Evolutionary conservation across 2,888 invertebrate species (phyloP), one percentile per base, ranked within the genome.

Genomic region (Frankliniella intonsa): DNA sequence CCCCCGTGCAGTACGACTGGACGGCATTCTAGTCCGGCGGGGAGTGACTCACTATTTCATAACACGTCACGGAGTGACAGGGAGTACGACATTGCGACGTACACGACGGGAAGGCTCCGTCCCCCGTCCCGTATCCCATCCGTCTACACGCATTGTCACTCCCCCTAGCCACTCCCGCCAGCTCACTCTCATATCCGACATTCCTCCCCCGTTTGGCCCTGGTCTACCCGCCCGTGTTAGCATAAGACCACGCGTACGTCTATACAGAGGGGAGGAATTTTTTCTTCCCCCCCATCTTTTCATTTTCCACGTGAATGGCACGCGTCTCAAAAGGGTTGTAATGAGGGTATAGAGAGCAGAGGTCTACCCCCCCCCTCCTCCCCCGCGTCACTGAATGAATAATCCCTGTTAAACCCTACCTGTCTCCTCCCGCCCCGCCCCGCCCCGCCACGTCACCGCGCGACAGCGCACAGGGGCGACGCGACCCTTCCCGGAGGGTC

Each of bases 11-110:
- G 38, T 5, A 5, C 38, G 38, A 38, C 38, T 38, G 38, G 38
- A 38, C 38, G 2, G 38, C 38, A 38, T 38, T 38, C 38, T 38
- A 38, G 38, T 38, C 38, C 3, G 38, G 38, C 38, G 38, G 14
- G 55, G 14, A 14, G 55, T 76, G 69, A 76, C 69, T 76, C 69
- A 76, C 69, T 76, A 25, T 76, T 76, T 25, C 69, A 22, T 76
- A 76, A 25, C 69, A 14, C 62, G 62, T 62, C 62, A 62, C 14
- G 38, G 38, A 38, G 55, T 55, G n/a, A 69, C 22, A 22, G 69
- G n/a, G 69, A 19, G 69, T 7, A 69, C 22, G 69, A 76, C 69
- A 25, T 25, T 25, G 25, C 22, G 38, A 38, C 38, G 38, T 38
- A 38, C 38, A 38, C 38, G 5, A 38, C 38, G 5, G 38, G 38